Evolutionary conservation across 2,113 vertebrate species (phyloP).

Genomic region (Nesoenas mayeri): DNA sequence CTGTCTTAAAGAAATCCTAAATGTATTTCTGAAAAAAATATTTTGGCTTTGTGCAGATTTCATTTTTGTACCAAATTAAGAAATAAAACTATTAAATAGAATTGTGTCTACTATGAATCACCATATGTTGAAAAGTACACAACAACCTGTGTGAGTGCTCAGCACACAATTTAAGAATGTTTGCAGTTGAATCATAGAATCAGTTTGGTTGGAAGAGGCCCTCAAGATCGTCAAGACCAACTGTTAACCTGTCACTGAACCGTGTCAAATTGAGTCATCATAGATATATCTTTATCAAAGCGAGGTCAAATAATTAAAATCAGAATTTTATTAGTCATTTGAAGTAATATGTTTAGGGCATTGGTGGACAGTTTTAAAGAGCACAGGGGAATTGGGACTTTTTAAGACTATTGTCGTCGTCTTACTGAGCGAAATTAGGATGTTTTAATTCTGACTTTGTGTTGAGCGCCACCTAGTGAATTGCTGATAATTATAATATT

Average conservation of each 20-base stretch:
- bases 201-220: no score
- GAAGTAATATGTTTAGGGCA: background rate
- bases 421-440: background rate
- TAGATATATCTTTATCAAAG: background rate
- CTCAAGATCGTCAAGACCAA: no score
- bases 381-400: fast-evolving
- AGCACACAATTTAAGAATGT: background rate
- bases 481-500: background rate
- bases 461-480: slow-evolving; percentile 30
- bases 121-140: background rate
- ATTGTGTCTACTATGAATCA: background rate
- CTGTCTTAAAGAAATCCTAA: background rate
- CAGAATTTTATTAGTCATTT: background rate
- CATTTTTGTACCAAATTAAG: background rate
- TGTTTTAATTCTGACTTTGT: background rate
- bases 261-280: background rate
- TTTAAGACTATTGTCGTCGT: background rate
- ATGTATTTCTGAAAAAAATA: background rate
- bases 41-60: background rate
- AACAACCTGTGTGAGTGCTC: fast-evolving
- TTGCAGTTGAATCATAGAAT: background rate
- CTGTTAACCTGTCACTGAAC: no score
- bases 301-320: background rate
- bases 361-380: background rate
- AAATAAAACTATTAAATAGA: background rate